Evolutionary conservation across 2,888 invertebrate genomes (phyloP).

Genomic region (Anorthoa munda): DNA sequence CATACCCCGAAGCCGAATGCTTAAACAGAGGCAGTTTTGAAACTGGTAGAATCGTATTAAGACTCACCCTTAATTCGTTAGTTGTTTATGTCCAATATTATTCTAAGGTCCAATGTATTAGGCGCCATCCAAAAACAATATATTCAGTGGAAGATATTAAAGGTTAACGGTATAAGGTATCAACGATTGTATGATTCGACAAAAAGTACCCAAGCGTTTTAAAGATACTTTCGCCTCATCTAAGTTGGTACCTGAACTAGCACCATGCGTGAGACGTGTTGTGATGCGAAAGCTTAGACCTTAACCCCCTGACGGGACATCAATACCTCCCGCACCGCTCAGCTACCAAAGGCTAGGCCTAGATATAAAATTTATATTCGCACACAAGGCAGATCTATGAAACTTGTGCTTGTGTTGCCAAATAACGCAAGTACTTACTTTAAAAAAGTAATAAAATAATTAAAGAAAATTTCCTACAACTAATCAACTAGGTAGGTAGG

Average conservation of each 20-base stretch:
- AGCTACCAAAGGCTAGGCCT: too few relatives aligned
- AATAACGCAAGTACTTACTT: too few relatives aligned
- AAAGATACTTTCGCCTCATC: background rate
- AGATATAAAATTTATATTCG: background rate
- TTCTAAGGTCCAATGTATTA: too few relatives aligned
- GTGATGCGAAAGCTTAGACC: background rate
- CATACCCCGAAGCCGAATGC: background rate
- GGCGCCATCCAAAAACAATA: background rate
- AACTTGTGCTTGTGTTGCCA: too few relatives aligned
- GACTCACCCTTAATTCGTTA: too few relatives aligned
- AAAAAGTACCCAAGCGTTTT: background rate
- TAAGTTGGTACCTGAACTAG: background rate
- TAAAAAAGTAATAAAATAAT: background rate
- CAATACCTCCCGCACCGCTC: background rate
- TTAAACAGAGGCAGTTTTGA: background rate
- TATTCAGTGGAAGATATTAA: background rate
- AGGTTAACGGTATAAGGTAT: too few relatives aligned
- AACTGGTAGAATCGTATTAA: too few relatives aligned
- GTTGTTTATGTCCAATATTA: too few relatives aligned
- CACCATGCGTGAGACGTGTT: too few relatives aligned
- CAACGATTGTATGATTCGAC: background rate
- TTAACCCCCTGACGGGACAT: background rate
- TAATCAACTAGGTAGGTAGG: slow-evolving; percentile 4
- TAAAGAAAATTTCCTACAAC: slow-evolving; percentile 1
- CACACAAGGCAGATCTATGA: background rate